Percentiles rank a stretch among this genome's conserved stretches.
phyloP scores from a whole-genome alignment of 2,888 invertebrate genomes.

The Latrodectus elegans region DNA sequence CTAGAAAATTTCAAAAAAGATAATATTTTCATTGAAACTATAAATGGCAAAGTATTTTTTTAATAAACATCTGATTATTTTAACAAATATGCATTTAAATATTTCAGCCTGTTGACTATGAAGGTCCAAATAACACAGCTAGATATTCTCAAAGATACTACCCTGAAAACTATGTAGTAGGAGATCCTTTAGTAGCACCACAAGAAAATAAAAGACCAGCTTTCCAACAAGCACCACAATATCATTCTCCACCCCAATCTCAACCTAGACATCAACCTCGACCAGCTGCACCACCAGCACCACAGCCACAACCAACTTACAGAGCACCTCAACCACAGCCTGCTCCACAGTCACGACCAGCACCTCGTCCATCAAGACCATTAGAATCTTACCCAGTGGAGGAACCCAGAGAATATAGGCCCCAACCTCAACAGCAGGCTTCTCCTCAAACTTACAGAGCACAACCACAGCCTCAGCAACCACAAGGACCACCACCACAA shows the following conservation, averaged over 20 bases:
- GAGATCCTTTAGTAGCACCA: constrained; percentile 65
- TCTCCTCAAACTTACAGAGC: constrained; percentile 17
- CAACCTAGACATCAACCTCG: constrained; percentile 32
- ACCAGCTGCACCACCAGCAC: constrained; percentile 36
- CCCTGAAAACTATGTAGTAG: constrained; percentile 71
- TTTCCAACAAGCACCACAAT: constrained; percentile 22
- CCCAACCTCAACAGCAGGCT: constrained; percentile 1
- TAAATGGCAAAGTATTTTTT: no score
- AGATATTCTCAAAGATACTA: constrained; percentile 74
- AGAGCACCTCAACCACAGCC: constrained; percentile 43
- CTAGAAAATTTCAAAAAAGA: no score
- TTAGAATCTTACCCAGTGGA: constrained; percentile 49
- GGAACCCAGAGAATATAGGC: constrained; percentile 21
- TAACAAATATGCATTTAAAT: no score
- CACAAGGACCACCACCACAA: constrained; percentile 38
- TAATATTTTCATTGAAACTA: no score
- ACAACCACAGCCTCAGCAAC: constrained; percentile 1
- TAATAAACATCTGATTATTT: no score
- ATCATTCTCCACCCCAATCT: constrained; percentile 22
- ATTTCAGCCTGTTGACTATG: constrained; percentile 68
- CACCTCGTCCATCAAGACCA: constrained; percentile 57
- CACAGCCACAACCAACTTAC: constrained; percentile 29
- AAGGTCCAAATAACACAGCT: constrained; percentile 72
- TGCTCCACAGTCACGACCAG: constrained; percentile 27
- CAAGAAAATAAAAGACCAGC: constrained; percentile 39